Evolutionary conservation across 2,113 vertebrate species (phyloP).

Genomic region (Poecilia latipinna): DNA sequence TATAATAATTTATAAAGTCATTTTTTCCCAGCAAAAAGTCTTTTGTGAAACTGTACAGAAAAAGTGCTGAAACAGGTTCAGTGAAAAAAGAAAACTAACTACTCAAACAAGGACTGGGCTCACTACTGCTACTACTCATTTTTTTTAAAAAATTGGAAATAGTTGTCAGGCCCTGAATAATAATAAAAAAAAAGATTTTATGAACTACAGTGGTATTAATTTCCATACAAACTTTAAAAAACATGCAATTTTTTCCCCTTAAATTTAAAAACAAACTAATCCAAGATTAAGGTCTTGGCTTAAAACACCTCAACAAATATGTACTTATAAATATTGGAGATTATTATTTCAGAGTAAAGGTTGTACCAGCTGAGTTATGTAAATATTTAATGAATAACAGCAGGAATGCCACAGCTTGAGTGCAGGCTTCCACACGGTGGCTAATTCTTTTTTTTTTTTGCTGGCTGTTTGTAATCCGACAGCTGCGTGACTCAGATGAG

Average conservation of each 20-base stretch:
- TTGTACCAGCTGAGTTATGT: not conserved
- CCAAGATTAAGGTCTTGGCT: slow-evolving; percentile 14
- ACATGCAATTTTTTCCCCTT: not conserved
- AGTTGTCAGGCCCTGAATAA: not conserved
- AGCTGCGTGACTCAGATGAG: slow-evolving; percentile 31
- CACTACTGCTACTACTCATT: not conserved
- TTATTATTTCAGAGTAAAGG: slow-evolving; percentile 21
- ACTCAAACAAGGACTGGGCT: too few species aligned
- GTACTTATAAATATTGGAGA: not conserved
- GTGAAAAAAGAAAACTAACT: too few species aligned
- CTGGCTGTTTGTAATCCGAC: slow-evolving; percentile 51
- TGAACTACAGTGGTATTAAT: not conserved
- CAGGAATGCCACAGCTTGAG: slow-evolving; percentile 3
- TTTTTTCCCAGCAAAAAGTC: too few species aligned
- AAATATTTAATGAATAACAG: slow-evolving; percentile 42
- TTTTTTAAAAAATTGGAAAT: not conserved
- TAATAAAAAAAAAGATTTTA: not conserved
- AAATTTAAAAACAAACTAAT: not conserved
- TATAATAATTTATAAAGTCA: too few species aligned
- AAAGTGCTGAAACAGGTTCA: too few species aligned
- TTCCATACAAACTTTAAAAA: not conserved
- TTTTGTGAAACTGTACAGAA: too few species aligned
- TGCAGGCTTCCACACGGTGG: slow-evolving; percentile 7
- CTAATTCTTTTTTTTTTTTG: slow-evolving; percentile 20
- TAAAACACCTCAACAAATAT: slow-evolving; percentile 1